Base-by-base conservation (phyloP, 2,113 vertebrate genomes). In the Centropus unirufus region DNA sequence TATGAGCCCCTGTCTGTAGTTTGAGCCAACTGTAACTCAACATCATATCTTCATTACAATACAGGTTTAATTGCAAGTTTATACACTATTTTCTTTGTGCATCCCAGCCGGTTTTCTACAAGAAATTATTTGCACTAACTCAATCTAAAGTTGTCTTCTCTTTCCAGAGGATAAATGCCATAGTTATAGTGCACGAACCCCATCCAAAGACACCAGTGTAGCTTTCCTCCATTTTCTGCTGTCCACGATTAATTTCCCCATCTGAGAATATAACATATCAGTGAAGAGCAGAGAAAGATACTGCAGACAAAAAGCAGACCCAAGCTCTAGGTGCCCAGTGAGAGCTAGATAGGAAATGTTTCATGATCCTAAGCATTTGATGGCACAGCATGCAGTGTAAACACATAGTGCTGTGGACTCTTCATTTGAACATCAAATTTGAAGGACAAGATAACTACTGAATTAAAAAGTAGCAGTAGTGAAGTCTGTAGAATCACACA, bases 81-180 rank as follows among this genome's bases (percentile, higher is more conserved):
- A 22, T 46, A 58, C 14, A 42, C 39, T 26, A 1, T 42, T 84
- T 75, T 84, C 39, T 63, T 17, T n/a, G 47, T 64, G 26, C 67
- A 15, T 61, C 40, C 17, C 57, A 72, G 64, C 13, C 90, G n/a
- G 52, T 92, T 86, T 51, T 58, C 16, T 81, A 21, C 5, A 8
- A 24, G 27, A 13, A 22, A 58, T 11, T 16, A 77, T 70, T 14
- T 62, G n/a, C 0, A 0, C 26, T 66, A 12, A 15, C 40, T 69
- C 66, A 90, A 34, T 14, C 12, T 17, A 13, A 70, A 52, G 4
- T 58, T 77, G 76, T 55, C 14, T 76, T 24, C 55, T 76, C 8
- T 83, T 80, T 62, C 8, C 40, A 54, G 23, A 51, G 19, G 6
- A 66, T 24, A 58, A 73, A 36, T 44, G 22, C 23, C 2, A 0